Percentiles rank a stretch among this genome's conserved stretches.
These are phyloP conservation scores for Anthrax anthrax DNA, from an alignment of 2,888 invertebrate genomes.

Conservation along the genomic window DNA sequence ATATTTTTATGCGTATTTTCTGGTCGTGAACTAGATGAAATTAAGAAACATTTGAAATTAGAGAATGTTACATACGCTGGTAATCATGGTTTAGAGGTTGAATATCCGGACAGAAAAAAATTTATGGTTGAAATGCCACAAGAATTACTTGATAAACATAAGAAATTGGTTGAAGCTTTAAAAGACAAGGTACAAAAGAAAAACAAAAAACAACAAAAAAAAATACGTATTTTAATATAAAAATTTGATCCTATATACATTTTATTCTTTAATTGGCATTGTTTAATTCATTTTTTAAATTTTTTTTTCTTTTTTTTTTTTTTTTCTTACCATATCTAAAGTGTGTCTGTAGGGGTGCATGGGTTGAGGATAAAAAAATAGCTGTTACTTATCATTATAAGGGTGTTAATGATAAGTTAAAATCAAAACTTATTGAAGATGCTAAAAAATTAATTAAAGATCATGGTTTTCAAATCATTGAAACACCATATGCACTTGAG, in stretches of 20 bases:
- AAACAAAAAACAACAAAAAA: neutral
- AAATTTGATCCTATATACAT: no score
- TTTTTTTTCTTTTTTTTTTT: neutral
- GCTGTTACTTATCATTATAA: constrained; percentile 60
- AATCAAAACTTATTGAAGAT: constrained; percentile 42
- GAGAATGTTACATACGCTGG: constrained; percentile 56
- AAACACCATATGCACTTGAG: constrained; percentile 59
- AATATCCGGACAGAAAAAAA: constrained; percentile 60
- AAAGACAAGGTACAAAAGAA: constrained; percentile 42
- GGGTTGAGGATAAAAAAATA: constrained; percentile 66
- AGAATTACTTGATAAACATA: constrained; percentile 52
- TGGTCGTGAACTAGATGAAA: constrained; percentile 56
- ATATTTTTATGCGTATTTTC: constrained; percentile 59
- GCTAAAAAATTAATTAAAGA: constrained; percentile 49
- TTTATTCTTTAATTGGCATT: no score
- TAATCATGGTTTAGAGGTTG: constrained; percentile 59
- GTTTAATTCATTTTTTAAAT: no score
- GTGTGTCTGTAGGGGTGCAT: constrained; percentile 57
- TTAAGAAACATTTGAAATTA: constrained; percentile 49
- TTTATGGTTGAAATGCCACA: constrained; percentile 64
- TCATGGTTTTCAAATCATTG: constrained; percentile 51
- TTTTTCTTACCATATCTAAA: constrained; percentile 21
- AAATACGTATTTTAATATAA: no score
- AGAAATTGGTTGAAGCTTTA: constrained; percentile 46
- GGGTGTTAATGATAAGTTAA: constrained; percentile 47